Conservation (phyloP, 2,113 vertebrate genomes). For the Scomber scombrus region DNA sequence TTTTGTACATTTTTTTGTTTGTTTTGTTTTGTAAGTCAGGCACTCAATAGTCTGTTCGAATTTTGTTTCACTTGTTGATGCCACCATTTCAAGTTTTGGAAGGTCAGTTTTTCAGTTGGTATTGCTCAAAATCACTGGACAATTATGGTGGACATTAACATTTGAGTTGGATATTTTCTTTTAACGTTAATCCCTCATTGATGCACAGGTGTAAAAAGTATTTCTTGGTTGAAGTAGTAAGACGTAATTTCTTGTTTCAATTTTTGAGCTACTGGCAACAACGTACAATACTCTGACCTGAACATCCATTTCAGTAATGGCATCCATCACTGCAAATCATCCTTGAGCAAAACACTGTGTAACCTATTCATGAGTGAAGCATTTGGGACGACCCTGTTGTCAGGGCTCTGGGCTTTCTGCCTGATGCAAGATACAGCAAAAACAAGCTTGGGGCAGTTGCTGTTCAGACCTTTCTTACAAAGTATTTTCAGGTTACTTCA, state of each 20-base stretch:
- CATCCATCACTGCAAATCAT: conserved; percentile 22
- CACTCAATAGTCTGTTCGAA: no score
- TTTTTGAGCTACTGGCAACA: conserved; percentile 12
- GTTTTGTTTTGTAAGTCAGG: no score
- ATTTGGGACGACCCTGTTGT: conserved; percentile 17
- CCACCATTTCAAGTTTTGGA: no score
- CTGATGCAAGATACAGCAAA: background rate
- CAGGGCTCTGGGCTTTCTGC: background rate
- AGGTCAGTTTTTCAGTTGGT: no score
- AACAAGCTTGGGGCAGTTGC: conserved; percentile 20
- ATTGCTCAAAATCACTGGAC: no score
- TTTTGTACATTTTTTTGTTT: no score
- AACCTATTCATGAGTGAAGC: conserved; percentile 23
- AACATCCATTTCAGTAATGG: conserved; percentile 30
- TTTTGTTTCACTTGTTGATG: no score
- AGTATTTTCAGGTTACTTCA: conserved; percentile 14
- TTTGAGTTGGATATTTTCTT: no score
- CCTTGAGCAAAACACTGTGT: conserved; percentile 28
- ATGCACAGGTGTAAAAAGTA: no score
- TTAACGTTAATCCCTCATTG: no score
- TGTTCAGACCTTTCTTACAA: conserved; percentile 9
- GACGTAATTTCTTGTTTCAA: background rate
- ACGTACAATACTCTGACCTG: conserved; percentile 15
- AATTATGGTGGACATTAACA: no score
- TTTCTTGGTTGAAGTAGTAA: background rate